These are phyloP conservation scores for Acrocephalus arundinaceus DNA, from an alignment of 2,113 vertebrate genomes.

Conservation along the genomic window DNA sequence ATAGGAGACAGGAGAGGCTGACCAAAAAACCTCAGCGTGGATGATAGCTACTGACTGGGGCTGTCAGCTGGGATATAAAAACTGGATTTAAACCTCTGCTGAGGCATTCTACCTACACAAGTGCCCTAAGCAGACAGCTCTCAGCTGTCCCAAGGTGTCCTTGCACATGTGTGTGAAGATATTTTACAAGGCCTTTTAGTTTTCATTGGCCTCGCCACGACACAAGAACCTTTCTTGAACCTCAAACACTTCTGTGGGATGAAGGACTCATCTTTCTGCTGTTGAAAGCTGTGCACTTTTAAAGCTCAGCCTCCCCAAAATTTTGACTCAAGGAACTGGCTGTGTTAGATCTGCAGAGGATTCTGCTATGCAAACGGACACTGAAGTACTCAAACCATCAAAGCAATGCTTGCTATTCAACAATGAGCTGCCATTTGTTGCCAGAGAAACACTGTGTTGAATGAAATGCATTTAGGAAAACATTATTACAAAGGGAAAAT, in stretches of 20 bases:
- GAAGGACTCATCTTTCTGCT: slow-evolving; percentile 12
- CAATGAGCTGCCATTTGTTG: slow-evolving; percentile 32
- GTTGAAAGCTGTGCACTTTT: slow-evolving; percentile 19
- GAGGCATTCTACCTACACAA: neutral
- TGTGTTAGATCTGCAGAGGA: slow-evolving; percentile 28
- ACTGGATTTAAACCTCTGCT: neutral
- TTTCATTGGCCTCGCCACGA: neutral
- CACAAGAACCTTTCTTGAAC: neutral
- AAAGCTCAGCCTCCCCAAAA: neutral
- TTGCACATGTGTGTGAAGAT: neutral
- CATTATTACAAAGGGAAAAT: slow-evolving; percentile 55
- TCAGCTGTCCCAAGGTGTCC: neutral
- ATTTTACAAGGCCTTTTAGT: neutral
- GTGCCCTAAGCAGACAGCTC: neutral
- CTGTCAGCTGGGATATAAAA: neutral
- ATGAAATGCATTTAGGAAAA: slow-evolving; percentile 60
- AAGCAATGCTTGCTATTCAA: slow-evolving; percentile 54
- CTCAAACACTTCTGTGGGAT: neutral
- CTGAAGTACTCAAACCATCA: slow-evolving; percentile 22
- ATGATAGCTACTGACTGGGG: neutral
- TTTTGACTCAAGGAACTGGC: neutral
- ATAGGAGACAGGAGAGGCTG: neutral
- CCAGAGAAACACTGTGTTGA: slow-evolving; percentile 56
- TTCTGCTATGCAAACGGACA: slow-evolving; percentile 48
- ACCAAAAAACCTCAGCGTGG: neutral